Base-by-base conservation (phyloP, 2,797 vertebrate genomes). In the Orientallactaga sibirica region DNA sequence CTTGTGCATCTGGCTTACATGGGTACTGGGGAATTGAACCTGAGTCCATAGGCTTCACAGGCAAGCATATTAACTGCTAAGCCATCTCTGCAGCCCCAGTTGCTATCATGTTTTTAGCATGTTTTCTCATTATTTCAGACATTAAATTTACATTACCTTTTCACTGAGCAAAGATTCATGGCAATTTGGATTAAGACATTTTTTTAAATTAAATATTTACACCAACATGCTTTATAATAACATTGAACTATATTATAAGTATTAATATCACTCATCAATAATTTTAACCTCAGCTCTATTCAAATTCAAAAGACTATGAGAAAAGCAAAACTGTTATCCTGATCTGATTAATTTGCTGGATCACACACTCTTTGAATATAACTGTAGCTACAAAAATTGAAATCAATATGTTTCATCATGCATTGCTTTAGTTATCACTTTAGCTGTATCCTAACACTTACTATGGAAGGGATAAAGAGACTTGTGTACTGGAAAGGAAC, bases 201-300 rank as follows among this genome's bases (percentile, higher is more conserved):
- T 37, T 48, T 48, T 48, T 48, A 48, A 48, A 48, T 70, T 74
- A 92, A 96, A 96, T 91, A 89, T 14, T 33, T 84, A 91, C 86
- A 97, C 93, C 81, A 95, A 94, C 96, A 96, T 93, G 97, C 96
- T 66, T 91, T 96, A 97, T 89, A 96, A 97, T 89, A 96, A 41
- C 96, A 95, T 94, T 95, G 93, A 96, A 94, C 58, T 92, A 78
- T n/a, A 92, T 95, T 75, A 94, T 97, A 95, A 48, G 52, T 96
- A 74, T 89, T 92, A 88, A 85, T 71, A 86, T 86, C 41, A 87
- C 1, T 95, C 86, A 22, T 91, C 73, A 87, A 82, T 93, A 89
- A 67, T 91, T 95, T 97, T 86, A 92, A 64, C 91, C 41, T 91
- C 6, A 82, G 55, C 74, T 27, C 18, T 88, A 73, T 94, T 88